A percentile compares a stretch with the other conserved stretches of the same genome.
Conservation (phyloP, 2,888 invertebrate genomes). For the Drosophila mercatorum region DNA sequence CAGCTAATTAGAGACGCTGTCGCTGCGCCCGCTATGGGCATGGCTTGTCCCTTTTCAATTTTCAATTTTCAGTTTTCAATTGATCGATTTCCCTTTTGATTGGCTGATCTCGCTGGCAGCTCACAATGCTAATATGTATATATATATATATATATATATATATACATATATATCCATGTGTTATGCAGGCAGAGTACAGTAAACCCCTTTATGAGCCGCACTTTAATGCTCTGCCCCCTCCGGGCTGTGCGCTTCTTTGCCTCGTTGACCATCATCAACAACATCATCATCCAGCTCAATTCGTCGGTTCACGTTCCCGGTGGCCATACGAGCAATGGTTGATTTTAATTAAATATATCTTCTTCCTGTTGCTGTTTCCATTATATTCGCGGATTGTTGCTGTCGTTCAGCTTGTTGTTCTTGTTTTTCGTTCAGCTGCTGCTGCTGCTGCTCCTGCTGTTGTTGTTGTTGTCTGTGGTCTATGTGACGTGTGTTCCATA, state of each 20-base stretch:
- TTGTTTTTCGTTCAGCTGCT: constrained; percentile 9
- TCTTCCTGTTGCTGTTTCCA: constrained; percentile 83
- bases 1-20: constrained; percentile 11
- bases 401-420: neutral
- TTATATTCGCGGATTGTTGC: constrained; percentile 49
- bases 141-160: constrained; percentile 1
- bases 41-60: constrained; percentile 17
- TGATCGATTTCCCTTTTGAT: constrained; percentile 33
- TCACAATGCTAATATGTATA: constrained; percentile 5
- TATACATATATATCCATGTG: constrained; percentile 3
- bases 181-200: constrained; percentile 1
- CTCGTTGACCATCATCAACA: constrained; percentile 1
- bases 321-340: constrained; percentile 75
- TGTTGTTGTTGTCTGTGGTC: constrained; percentile 34
- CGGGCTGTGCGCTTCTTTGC: neutral
- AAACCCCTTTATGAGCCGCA: constrained; percentile 11
- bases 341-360: constrained; percentile 85
- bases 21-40: constrained; percentile 8
- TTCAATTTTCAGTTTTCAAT: constrained; percentile 10
- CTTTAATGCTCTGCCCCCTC: constrained; percentile 10
- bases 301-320: constrained; percentile 65
- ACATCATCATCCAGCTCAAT: constrained; percentile 18
- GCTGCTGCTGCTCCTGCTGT: constrained; percentile 7
- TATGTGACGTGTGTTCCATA: constrained; percentile 23
- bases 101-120: constrained; percentile 2